Conservation (phyloP, 2,888 invertebrate genomes). For the Chelonus formosanus region DNA sequence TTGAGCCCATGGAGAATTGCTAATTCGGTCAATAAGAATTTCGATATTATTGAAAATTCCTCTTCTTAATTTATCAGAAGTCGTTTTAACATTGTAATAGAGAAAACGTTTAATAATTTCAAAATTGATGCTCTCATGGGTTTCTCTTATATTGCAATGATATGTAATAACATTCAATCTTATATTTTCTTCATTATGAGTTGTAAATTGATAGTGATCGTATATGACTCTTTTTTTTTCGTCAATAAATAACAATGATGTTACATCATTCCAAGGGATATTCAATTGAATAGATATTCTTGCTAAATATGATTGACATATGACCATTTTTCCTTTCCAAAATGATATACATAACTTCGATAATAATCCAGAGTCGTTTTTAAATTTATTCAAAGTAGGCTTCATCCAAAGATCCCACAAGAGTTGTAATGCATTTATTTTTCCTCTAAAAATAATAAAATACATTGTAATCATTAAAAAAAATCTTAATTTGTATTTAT, state of each 20-base stretch:
- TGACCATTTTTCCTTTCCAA: conserved; percentile 29
- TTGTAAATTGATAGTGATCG: not conserved
- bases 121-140: conserved; percentile 3
- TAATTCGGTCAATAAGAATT: conserved; percentile 42
- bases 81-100: conserved; percentile 50
- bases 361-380: conserved; percentile 22
- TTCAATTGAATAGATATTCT: conserved; percentile 44
- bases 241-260: conserved; percentile 19
- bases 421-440: conserved; percentile 46
- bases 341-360: conserved; percentile 40
- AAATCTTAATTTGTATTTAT: not conserved
- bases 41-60: conserved; percentile 51
- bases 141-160: conserved; percentile 41
- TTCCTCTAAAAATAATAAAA: conserved; percentile 45
- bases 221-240: not conserved
- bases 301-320: conserved; percentile 47
- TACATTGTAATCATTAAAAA: conserved; percentile 1
- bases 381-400: conserved; percentile 47
- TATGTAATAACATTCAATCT: conserved; percentile 52
- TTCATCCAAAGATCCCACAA: conserved; percentile 56
- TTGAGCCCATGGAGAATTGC: conserved; percentile 2
- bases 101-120: conserved; percentile 46
- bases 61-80: conserved; percentile 49
- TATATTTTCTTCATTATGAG: conserved; percentile 22
- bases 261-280: conserved; percentile 24